Evolutionary conservation across 2,888 invertebrate genomes (phyloP), one percentile per base, ranked within the genome.

Genomic region (Dione juno): DNA sequence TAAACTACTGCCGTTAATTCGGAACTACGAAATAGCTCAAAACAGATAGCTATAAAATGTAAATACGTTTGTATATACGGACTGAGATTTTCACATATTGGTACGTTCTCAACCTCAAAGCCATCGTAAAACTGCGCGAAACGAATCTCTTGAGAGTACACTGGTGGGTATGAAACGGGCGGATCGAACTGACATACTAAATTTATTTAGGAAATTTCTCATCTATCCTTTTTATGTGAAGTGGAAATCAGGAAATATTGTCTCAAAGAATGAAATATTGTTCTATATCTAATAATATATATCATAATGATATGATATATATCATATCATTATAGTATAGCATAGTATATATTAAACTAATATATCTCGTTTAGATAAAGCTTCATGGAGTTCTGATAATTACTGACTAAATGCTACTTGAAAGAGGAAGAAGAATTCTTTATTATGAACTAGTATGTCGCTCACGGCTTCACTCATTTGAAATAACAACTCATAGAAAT

Each of bases 41-140:
- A 75, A 75, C 74, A 76, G 75, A 78, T 72, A 76, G 72, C 73
- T 63, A 71, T 63, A 61, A 61, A 61, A 67, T 59, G 67, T 71
- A 69, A 66, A 65, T n/a, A 64, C 50, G 41, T 52, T 43, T 48
- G 40, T 69, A 69, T 37, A 21, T 53, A 59, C n/a, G 21, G 40
- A 50, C 40, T 8, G 54, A 52, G 58, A 73, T 76, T 74, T 76
- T 69, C 71, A 75, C 72, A 74, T 78, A 72, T 78, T 73, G 40
- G 21, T 53, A 37, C 61, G 57, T 57, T 63, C 40, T 52, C 75
- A 74, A 75, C 77, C 76, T 76, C 77, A 78, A 78, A 78, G 74
- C 71, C 75, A 63, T 80, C 80, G 80, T 83, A 77, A 82, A 83
- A 76, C 76, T 59, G 71, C 75, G 74, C 72, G 73, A 73, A 79